These are phyloP conservation scores for Megalopta genalis DNA, from an alignment of 1,140 invertebrate species.

Conservation along the genomic window DNA sequence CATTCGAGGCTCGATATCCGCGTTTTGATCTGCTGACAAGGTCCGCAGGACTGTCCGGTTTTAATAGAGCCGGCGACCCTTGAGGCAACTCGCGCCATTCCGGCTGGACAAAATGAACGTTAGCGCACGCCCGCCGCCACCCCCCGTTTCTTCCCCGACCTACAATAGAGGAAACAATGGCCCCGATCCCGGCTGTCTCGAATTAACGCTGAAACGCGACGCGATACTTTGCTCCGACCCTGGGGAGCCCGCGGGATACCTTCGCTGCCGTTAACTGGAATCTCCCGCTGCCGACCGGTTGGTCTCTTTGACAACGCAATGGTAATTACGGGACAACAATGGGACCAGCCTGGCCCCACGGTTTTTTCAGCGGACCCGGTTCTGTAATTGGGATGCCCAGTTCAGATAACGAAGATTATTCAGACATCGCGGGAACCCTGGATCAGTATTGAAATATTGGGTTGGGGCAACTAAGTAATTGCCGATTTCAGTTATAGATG, in stretches of 20 bases:
- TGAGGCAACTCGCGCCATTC: slow-evolving; percentile 57
- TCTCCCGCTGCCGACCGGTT: slow-evolving; percentile 16
- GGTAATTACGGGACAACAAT: slow-evolving; percentile 21
- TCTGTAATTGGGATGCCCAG: too few relatives aligned
- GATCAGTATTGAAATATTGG: background rate
- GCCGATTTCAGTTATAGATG: too few relatives aligned
- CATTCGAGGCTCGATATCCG: slow-evolving; percentile 7
- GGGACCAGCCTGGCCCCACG: background rate
- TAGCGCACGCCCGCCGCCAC: slow-evolving; percentile 36
- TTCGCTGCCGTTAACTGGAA: slow-evolving; percentile 32
- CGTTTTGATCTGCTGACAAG: slow-evolving; percentile 59
- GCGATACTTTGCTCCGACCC: slow-evolving; percentile 52
- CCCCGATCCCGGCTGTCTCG: slow-evolving; percentile 32
- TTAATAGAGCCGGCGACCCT: slow-evolving; percentile 59
- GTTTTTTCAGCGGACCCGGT: slow-evolving; percentile 8
- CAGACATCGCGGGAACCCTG: background rate
- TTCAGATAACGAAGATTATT: slow-evolving; percentile 5
- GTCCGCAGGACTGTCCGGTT: slow-evolving; percentile 28
- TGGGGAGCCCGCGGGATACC: slow-evolving; percentile 33
- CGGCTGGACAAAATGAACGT: slow-evolving; percentile 31
- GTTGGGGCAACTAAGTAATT: too few relatives aligned
- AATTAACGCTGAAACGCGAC: slow-evolving; percentile 59
- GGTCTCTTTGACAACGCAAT: slow-evolving; percentile 13
- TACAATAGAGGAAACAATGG: slow-evolving; percentile 47
- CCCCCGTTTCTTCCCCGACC: slow-evolving; percentile 50